A percentile compares a stretch with the other conserved stretches of the same genome.
These are phyloP conservation scores for Drosophila meridionalis DNA, from an alignment of 2,888 invertebrate genomes.

Conservation along the genomic window DNA sequence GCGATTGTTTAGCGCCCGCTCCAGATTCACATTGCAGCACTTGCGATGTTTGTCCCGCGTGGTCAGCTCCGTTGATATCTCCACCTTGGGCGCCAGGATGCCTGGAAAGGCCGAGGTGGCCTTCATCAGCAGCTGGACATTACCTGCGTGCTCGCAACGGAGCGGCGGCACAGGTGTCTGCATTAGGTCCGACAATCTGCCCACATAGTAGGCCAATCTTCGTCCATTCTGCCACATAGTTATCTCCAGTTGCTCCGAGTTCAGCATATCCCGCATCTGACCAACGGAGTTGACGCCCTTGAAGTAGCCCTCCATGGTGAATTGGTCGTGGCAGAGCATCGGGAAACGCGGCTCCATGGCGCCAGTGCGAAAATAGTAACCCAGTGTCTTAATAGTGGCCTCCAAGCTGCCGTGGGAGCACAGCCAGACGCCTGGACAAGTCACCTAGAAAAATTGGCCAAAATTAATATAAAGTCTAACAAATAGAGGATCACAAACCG, in stretches of 20 bases:
- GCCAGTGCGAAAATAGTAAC: conserved; percentile 83
- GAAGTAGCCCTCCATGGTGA: conserved; percentile 84
- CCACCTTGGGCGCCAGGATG: conserved; percentile 83
- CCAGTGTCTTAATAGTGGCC: conserved; percentile 82
- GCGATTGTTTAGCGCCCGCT: conserved; percentile 30
- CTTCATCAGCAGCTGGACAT: conserved; percentile 82
- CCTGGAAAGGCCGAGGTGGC: conserved; percentile 84
- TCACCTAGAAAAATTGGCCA: conserved; percentile 67
- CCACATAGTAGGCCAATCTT: conserved; percentile 82
- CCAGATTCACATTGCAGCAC: conserved; percentile 27
- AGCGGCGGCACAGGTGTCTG: conserved; percentile 69
- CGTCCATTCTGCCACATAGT: conserved; percentile 84
- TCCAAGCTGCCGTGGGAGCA: conserved; percentile 84
- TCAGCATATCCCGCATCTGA: conserved; percentile 74
- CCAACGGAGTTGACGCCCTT: conserved; percentile 70
- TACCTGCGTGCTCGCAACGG: conserved; percentile 78
- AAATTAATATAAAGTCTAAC: neutral
- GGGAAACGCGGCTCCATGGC: conserved; percentile 84
- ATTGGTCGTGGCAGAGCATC: conserved; percentile 83
- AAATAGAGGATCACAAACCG: conserved; percentile 66
- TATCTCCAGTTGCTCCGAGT: conserved; percentile 81
- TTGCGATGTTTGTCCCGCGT: conserved; percentile 55
- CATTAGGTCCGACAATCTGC: conserved; percentile 80
- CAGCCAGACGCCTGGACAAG: conserved; percentile 85
- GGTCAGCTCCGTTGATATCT: conserved; percentile 74